phyloP scores from a whole-genome alignment of 1,140 invertebrate species.

The Drosophila truncata region DNA sequence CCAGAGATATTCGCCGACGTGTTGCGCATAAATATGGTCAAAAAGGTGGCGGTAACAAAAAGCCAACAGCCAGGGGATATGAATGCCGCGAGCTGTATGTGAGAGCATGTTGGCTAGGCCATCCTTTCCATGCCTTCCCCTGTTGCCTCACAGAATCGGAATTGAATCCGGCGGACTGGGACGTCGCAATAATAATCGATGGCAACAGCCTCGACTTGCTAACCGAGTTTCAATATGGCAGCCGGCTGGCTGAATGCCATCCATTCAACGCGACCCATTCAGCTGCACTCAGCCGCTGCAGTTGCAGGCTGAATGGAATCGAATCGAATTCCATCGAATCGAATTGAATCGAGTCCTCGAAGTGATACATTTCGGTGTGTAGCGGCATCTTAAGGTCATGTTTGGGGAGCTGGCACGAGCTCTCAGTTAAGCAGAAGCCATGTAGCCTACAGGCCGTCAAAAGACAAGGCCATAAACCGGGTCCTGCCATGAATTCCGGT shows the following conservation, averaged over 20 bases:
- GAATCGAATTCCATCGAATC: conserved; percentile 2
- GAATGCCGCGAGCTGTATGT: conserved; percentile 19
- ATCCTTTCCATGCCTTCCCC: conserved; percentile 17
- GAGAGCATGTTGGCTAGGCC: conserved; percentile 22
- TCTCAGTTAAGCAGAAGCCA: conserved; percentile 5
- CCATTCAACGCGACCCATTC: conserved; percentile 43
- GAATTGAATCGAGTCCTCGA: conserved; percentile 8
- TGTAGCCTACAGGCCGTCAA: not conserved
- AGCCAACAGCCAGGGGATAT: conserved; percentile 22
- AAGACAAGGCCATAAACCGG: conserved; percentile 33
- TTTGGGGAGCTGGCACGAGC: not conserved
- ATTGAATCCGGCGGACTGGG: conserved; percentile 36
- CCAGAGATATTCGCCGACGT: conserved; percentile 69
- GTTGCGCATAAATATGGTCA: conserved; percentile 73
- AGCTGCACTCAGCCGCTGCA: conserved; percentile 45
- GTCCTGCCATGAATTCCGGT: conserved; percentile 52
- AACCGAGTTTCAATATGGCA: conserved; percentile 49
- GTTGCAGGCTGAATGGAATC: conserved; percentile 17
- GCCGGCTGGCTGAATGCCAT: conserved; percentile 29
- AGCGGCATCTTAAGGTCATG: conserved; percentile 1
- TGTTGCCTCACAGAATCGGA: conserved; percentile 36
- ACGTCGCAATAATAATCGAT: conserved; percentile 50
- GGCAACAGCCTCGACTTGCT: conserved; percentile 33
- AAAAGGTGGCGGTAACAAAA: conserved; percentile 50
- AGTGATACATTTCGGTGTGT: conserved; percentile 14